Conservation (phyloP, 2,888 invertebrate species). For the Chloroclystis v-ata region DNA sequence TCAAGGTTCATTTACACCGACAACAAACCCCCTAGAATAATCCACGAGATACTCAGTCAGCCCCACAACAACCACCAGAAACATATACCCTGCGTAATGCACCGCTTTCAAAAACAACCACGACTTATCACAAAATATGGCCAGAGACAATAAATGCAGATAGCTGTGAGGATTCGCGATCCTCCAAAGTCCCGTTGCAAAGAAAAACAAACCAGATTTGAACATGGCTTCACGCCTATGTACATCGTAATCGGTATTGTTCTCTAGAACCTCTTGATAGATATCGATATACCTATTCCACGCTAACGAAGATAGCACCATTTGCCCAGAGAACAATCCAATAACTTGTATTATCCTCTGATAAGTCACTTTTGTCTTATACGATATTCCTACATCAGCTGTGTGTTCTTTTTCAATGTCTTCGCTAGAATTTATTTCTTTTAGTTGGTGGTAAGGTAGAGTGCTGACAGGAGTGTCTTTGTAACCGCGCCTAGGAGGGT, state of each 20-base stretch:
- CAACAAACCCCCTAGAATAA: constrained; percentile 45
- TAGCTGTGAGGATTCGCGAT: constrained; percentile 88
- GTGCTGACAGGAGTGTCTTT: constrained; percentile 80
- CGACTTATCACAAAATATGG: constrained; percentile 88
- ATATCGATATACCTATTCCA: constrained; percentile 92
- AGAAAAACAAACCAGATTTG: constrained; percentile 85
- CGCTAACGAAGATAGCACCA: constrained; percentile 84
- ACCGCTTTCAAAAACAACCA: constrained; percentile 86
- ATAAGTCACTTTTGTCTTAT: constrained; percentile 82
- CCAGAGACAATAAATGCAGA: constrained; percentile 84
- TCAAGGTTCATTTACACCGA: constrained; percentile 40
- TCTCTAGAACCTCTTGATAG: constrained; percentile 87
- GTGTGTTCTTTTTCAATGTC: constrained; percentile 66
- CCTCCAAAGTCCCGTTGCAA: constrained; percentile 86
- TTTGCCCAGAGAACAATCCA: constrained; percentile 82
- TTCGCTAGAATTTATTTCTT: constrained; percentile 62
- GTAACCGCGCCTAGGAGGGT: constrained; percentile 85
- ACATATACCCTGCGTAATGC: constrained; percentile 84
- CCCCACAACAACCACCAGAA: constrained; percentile 82
- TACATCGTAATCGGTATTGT: constrained; percentile 72
- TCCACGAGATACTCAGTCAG: constrained; percentile 83
- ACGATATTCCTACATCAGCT: constrained; percentile 76
- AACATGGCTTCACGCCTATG: constrained; percentile 78
- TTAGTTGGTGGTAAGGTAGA: constrained; percentile 67
- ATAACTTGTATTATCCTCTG: constrained; percentile 82